Conservation (phyloP, 2,888 invertebrate genomes). For the Campoplex capitator region DNA sequence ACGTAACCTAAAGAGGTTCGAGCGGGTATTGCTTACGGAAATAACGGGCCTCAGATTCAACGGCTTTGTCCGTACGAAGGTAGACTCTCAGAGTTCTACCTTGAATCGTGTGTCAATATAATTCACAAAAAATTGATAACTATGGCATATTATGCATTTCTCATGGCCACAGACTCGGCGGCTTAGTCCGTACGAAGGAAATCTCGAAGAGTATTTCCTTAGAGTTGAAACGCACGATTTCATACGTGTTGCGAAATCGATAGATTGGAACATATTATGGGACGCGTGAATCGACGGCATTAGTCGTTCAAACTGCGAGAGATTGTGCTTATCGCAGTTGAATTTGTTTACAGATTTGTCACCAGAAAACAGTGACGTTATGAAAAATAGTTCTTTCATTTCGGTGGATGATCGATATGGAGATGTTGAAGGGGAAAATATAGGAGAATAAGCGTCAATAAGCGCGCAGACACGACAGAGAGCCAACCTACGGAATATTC, state of each 20-base stretch:
- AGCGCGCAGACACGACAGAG: too few relatives aligned
- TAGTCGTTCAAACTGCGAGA: conserved; percentile 35
- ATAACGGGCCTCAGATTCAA: conserved; percentile 52
- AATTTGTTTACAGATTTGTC: conserved; percentile 38
- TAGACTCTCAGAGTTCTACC: conserved; percentile 40
- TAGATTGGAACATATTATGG: conserved; percentile 21
- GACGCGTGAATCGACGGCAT: conserved; percentile 14
- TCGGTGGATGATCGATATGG: too few relatives aligned
- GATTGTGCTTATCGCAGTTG: conserved; percentile 47
- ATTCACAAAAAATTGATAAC: conserved; percentile 22
- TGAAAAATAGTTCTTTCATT: too few relatives aligned
- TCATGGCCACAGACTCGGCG: conserved; percentile 54
- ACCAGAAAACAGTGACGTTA: too few relatives aligned
- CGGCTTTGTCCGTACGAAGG: conserved; percentile 51
- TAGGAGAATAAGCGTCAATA: too few relatives aligned
- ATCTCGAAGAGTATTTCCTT: conserved; percentile 46
- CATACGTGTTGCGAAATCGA: not conserved
- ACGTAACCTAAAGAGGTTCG: conserved; percentile 53
- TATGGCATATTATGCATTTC: conserved; percentile 31
- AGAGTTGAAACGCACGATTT: conserved; percentile 27
- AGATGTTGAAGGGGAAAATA: too few relatives aligned
- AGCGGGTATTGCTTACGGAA: conserved; percentile 50
- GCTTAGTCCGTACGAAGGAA: conserved; percentile 49
- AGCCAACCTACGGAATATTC: too few relatives aligned
- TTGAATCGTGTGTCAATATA: conserved; percentile 33